These are phyloP conservation scores for Drosophila yooni DNA, from an alignment of 2,888 invertebrate genomes.

Conservation along the genomic window DNA sequence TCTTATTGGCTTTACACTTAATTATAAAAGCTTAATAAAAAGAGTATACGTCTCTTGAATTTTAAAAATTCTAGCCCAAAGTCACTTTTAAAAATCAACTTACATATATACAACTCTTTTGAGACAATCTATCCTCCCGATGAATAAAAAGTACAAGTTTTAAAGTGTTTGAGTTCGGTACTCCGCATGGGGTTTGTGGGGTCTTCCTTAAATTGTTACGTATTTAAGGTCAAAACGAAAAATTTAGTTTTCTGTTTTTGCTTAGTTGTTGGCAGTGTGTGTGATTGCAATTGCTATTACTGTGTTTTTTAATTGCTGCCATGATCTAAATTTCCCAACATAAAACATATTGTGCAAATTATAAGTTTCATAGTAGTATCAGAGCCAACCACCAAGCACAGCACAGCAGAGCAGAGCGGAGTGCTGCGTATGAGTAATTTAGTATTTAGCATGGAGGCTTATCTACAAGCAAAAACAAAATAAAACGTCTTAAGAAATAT, in stretches of 20 bases:
- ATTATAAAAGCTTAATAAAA: background rate
- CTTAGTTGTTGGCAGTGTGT: conserved; percentile 19
- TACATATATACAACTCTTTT: background rate
- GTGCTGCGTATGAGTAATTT: conserved; percentile 53
- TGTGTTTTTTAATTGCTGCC: conserved; percentile 74
- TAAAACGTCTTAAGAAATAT: conserved; percentile 27
- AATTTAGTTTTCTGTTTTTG: conserved; percentile 13
- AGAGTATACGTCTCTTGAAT: background rate
- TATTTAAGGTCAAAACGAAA: background rate
- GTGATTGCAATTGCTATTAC: conserved; percentile 52
- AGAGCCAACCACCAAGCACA: background rate
- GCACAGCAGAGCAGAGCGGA: conserved; percentile 5
- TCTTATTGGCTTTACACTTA: background rate
- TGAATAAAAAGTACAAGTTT: background rate
- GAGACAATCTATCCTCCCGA: background rate
- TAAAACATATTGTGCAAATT: conserved; percentile 68
- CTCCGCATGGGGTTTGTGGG: background rate
- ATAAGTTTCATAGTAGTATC: conserved; percentile 18
- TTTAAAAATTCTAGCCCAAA: background rate
- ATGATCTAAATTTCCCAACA: conserved; percentile 79
- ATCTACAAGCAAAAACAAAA: conserved; percentile 38
- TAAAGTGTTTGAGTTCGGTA: background rate
- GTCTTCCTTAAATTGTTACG: background rate
- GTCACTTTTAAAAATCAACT: too few species aligned
- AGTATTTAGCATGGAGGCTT: conserved; percentile 32